Evolutionary conservation across 2,113 vertebrate genomes (phyloP).

Genomic region (Poicephalus meyeri): DNA sequence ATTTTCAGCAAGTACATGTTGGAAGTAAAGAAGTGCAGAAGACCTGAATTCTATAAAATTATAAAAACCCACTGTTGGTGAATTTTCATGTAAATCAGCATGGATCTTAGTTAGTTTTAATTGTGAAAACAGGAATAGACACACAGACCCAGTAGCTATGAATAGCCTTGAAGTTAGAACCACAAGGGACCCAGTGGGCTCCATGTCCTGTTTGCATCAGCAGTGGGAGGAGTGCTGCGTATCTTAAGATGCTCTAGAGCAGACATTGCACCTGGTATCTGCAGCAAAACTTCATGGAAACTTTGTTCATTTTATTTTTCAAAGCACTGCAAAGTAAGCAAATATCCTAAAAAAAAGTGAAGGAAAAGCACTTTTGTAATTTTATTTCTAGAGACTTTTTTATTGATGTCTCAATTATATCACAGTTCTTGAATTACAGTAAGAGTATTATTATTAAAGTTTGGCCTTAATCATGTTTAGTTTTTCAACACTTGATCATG

Average conservation of each 20-base stretch:
- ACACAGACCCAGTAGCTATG: neutral
- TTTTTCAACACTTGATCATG: neutral
- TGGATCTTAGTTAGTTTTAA: neutral
- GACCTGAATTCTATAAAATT: neutral
- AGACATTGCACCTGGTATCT: neutral
- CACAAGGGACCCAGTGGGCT: neutral
- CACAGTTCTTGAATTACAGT: neutral
- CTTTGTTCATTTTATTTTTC: neutral
- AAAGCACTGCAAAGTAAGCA: neutral
- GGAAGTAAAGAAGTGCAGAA: neutral
- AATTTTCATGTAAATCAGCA: neutral
- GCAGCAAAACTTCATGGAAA: neutral
- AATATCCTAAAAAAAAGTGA: rapidly evolving
- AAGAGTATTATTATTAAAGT: neutral
- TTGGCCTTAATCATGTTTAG: neutral
- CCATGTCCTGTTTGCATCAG: neutral
- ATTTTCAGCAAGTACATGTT: neutral
- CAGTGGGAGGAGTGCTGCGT: neutral
- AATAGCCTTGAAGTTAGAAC: neutral
- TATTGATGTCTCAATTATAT: neutral
- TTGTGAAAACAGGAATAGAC: neutral
- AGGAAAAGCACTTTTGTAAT: neutral
- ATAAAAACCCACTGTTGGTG: neutral
- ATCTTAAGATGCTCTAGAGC: neutral
- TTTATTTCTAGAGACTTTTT: neutral